Percentiles rank a stretch among this genome's conserved stretches.
Conservation (phyloP, 1,140 invertebrate species). For the Leptoteleia sp. region DNA sequence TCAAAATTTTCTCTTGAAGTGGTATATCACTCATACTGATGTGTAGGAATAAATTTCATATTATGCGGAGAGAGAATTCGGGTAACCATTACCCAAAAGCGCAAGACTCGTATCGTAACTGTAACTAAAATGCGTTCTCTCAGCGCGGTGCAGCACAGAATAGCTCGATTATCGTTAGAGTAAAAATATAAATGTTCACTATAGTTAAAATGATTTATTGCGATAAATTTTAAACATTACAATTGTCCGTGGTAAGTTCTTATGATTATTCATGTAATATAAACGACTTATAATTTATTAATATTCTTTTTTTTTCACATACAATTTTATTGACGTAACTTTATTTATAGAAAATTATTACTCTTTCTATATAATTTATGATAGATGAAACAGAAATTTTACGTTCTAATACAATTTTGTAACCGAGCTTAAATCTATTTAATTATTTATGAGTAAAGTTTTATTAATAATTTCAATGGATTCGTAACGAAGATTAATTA, state of each 20-base stretch:
- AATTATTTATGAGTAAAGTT: conserved; percentile 32
- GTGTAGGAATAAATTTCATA: conserved; percentile 28
- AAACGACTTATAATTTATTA: conserved; percentile 54
- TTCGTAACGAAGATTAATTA: conserved; percentile 55
- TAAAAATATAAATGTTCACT: conserved; percentile 59
- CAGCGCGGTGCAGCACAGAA: conserved; percentile 12
- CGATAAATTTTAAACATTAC: conserved; percentile 62
- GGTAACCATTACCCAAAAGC: conserved; percentile 12
- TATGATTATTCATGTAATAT: conserved; percentile 48
- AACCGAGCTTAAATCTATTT: conserved; percentile 46
- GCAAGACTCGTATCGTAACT: conserved; percentile 1
- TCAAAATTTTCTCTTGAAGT: conserved; percentile 25
- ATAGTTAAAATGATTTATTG: conserved; percentile 58
- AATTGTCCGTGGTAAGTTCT: conserved; percentile 59
- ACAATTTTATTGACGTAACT: conserved; percentile 46
- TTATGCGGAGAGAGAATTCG: conserved; percentile 15
- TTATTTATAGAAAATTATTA: conserved; percentile 51
- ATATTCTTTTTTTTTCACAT: conserved; percentile 41
- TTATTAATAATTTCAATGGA: conserved; percentile 26
- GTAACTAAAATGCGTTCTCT: conserved; percentile 19
- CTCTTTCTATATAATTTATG: conserved; percentile 39
- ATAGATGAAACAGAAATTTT: conserved; percentile 16
- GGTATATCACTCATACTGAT: conserved; percentile 6
- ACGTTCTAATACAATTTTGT: conserved; percentile 18
- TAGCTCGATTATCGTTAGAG: conserved; percentile 25